Evolutionary conservation across 2,113 vertebrate species (phyloP).

Genomic region (Gnathonemus echidnorhynchus): DNA sequence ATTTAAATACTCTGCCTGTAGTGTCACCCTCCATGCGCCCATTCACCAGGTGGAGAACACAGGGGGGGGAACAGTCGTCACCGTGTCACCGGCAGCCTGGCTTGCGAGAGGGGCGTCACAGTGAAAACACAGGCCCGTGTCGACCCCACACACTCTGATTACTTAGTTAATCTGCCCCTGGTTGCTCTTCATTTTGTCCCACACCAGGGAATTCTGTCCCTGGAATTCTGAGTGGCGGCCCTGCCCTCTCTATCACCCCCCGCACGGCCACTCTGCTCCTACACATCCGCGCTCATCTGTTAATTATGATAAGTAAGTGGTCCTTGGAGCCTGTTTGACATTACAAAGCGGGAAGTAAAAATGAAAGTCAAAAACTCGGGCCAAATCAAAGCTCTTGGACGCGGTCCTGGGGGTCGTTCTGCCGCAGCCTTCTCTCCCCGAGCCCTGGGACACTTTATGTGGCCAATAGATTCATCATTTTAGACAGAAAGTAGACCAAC

Average conservation of each 20-base stretch:
- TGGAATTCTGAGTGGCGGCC: background rate
- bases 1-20: background rate
- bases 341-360: background rate
- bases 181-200: background rate
- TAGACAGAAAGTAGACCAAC: conserved; percentile 19
- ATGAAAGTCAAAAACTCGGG: background rate
- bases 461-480: conserved; percentile 16
- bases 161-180: background rate
- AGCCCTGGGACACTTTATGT: conserved; percentile 13
- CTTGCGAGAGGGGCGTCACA: too few species aligned
- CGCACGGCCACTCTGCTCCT: background rate
- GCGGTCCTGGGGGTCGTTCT: background rate
- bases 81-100: background rate
- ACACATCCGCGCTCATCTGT: background rate
- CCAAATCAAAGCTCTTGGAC: conserved; percentile 1
- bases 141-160: background rate
- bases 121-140: too few species aligned
- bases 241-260: background rate
- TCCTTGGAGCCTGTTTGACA: background rate
- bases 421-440: background rate
- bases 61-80: background rate
- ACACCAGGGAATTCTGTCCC: background rate
- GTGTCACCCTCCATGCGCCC: background rate
- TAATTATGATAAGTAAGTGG: background rate
- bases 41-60: background rate